Conservation (phyloP, 2,113 vertebrate species). For the Oriolus oriolus region DNA sequence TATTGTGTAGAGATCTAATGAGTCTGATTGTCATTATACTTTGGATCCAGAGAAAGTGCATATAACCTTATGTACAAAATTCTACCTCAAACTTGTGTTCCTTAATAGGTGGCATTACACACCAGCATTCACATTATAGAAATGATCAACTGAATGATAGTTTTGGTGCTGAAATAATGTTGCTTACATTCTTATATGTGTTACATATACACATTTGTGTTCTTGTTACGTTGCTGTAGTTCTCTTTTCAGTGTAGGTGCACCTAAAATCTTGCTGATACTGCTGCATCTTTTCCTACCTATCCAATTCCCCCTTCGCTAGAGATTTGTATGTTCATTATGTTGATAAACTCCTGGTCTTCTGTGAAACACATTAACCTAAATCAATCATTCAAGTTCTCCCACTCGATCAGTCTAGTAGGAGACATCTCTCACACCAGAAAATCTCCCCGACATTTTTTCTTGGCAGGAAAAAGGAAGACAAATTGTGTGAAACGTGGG, state of each 20-base stretch:
- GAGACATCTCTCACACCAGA: not conserved
- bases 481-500: not conserved
- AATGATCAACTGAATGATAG: not conserved
- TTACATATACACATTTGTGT: not conserved
- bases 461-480: not conserved
- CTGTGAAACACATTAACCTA: not conserved
- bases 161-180: not conserved
- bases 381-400: not conserved
- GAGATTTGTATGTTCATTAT: not conserved
- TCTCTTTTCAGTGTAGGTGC: not conserved
- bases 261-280: not conserved
- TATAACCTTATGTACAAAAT: not conserved
- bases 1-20: not conserved
- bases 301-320: not conserved
- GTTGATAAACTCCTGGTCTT: not conserved
- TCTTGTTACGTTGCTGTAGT: not conserved
- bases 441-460: not conserved
- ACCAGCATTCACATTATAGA: not conserved
- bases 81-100: not conserved
- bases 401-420: not conserved
- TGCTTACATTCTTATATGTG: not conserved
- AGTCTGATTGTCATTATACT: not conserved
- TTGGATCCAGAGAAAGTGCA: not conserved
- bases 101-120: not conserved
- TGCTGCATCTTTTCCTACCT: not conserved